A percentile compares a stretch with the other conserved stretches of the same genome.
Evolutionary conservation across 1,140 invertebrate species (phyloP).

Genomic region (Protaetia brevitarsis): DNA sequence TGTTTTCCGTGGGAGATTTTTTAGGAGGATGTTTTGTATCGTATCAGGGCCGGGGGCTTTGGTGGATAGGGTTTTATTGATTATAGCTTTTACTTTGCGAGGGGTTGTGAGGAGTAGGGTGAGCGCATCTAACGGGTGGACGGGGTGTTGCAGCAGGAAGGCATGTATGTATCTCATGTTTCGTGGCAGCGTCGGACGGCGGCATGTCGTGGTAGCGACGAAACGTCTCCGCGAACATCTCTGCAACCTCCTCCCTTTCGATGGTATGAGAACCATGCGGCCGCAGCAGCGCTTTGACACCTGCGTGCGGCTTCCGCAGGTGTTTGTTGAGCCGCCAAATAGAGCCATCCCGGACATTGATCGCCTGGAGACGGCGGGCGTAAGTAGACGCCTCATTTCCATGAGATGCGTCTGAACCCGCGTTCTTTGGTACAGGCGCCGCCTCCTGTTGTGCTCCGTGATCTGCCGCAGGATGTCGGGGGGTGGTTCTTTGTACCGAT

Average conservation of each 20-base stretch:
- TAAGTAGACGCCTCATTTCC: neutral
- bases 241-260: neutral
- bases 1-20: slow-evolving; percentile 29
- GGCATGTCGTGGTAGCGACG: neutral
- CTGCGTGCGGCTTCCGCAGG: neutral
- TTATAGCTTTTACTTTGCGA: neutral
- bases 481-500: too few species aligned
- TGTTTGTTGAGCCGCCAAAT: neutral
- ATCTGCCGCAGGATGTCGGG: too few species aligned
- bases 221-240: neutral
- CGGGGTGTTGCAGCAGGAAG: neutral
- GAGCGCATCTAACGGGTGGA: neutral
- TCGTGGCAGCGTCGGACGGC: too few species aligned
- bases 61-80: neutral
- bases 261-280: neutral
- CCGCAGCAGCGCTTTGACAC: neutral
- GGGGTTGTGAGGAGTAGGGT: neutral
- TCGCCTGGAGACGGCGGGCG: neutral
- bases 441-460: neutral
- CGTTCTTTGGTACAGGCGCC: neutral
- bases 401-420: neutral
- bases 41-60: slow-evolving; percentile 32
- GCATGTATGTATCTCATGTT: too few species aligned
- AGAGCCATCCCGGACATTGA: neutral
- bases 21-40: slow-evolving; percentile 33